A percentile compares a stretch with the other conserved stretches of the same genome.
These are phyloP conservation scores for Gymnosoma rotundatum DNA, from an alignment of 2,888 invertebrate species.

Conservation along the genomic window DNA sequence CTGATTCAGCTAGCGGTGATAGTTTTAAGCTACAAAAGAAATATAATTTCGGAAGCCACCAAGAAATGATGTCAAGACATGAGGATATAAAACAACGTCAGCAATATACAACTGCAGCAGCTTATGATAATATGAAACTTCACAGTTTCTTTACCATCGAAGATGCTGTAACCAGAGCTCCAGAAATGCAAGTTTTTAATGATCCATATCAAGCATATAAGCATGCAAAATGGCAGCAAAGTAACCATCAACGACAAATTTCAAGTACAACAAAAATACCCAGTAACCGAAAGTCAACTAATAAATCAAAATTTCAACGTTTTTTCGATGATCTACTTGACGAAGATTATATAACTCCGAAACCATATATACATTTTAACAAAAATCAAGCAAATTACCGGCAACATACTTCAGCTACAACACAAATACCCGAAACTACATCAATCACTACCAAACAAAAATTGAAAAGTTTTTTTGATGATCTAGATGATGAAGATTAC, in stretches of 20 bases:
- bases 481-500: conserved; percentile 50
- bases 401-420: conserved; percentile 14
- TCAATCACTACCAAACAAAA: conserved; percentile 22
- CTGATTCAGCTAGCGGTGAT: conserved; percentile 7
- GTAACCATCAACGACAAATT: conserved; percentile 34
- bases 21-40: conserved; percentile 9
- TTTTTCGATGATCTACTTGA: conserved; percentile 55
- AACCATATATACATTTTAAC: conserved; percentile 51
- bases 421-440: conserved; percentile 5
- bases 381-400: conserved; percentile 32
- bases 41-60: conserved; percentile 39
- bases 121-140: conserved; percentile 52
- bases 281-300: conserved; percentile 1
- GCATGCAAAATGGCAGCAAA: conserved; percentile 59
- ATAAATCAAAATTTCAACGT: conserved; percentile 31
- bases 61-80: conserved; percentile 26
- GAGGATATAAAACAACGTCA: conserved; percentile 40
- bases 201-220: conserved; percentile 64
- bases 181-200: conserved; percentile 64
- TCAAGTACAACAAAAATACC: conserved; percentile 18
- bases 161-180: conserved; percentile 63
- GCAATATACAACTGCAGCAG: conserved; percentile 30
- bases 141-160: conserved; percentile 66
- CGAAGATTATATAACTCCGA: conserved; percentile 16
- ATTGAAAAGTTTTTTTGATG: conserved; percentile 49